Evolutionary conservation across 2,888 invertebrate genomes (phyloP), one percentile per base, ranked within the genome.

Genomic region (Anodontia alba): DNA sequence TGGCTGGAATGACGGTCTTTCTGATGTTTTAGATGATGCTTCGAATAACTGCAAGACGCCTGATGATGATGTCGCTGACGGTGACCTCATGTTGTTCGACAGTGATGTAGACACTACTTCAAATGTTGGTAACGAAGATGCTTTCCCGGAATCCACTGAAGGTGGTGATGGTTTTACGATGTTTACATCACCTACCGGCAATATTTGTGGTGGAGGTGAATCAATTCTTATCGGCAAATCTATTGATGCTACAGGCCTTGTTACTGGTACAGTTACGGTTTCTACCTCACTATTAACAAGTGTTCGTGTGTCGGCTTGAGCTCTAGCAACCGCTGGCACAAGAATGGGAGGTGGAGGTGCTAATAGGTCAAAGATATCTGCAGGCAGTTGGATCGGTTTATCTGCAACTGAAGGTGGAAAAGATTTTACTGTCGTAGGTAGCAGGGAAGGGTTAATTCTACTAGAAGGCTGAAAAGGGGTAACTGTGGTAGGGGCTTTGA

Each of bases 151-250:
- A 17, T 3, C 1, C 5, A 26, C 10, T n/a, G 54, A 3, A 23
- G 54, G 29, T 8, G 33, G 12, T 12, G 62, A 33, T 62, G 8
- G 26, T 17, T 29, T 3, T 29, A 62, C 62, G 1, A 62, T 29
- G 12, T 29, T 20, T 1, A 62, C 62, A 33, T 62, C 62, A 7
- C 62, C 62, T 3, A 8, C n/a, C 10, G 62, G 62, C 17, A 62
- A 17, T 33, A 29, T 20, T 17, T 62, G 26, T 31, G 33, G 17
- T 33, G 33, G 26, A 17, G 62, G 62, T 1, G 62, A 62, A 17
- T 62, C 62, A 33, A 62, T 62, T 62, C 62, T 62, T 31, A 62
- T 62, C 20, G 62, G 62, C 29, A 62, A 62, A 20, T 62, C 62
- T 62, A 62, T 62, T 33, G 62, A 62, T 20, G 62, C 62, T 1